These are phyloP conservation scores for Zeugodacus cucurbitae DNA, from an alignment of 1,140 invertebrate species.

Conservation along the genomic window DNA sequence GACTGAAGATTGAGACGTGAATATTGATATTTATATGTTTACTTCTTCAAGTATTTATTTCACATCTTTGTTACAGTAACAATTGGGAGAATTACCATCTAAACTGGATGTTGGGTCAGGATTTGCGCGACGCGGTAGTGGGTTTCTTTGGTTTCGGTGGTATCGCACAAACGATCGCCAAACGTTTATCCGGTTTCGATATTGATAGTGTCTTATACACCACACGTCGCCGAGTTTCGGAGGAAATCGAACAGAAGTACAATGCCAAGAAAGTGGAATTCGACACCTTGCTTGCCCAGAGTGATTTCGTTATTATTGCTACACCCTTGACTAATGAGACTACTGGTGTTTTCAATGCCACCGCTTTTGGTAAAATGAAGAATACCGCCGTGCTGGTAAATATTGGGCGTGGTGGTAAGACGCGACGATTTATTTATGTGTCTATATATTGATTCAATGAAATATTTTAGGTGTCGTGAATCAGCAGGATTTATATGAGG, in stretches of 20 bases:
- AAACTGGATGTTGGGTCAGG: conserved; percentile 88
- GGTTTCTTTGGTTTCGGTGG: conserved; percentile 90
- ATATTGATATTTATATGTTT: conserved; percentile 26
- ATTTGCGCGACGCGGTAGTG: conserved; percentile 81
- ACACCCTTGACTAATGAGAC: conserved; percentile 80
- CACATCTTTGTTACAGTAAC: conserved; percentile 64
- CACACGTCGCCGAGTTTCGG: conserved; percentile 72
- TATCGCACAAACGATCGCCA: conserved; percentile 81
- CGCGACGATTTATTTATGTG: conserved; percentile 74
- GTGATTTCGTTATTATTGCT: conserved; percentile 84
- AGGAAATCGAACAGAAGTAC: conserved; percentile 74
- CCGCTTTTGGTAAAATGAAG: conserved; percentile 87
- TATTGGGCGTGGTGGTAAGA: conserved; percentile 79
- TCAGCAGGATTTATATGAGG: conserved; percentile 82
- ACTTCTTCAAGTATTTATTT: background rate
- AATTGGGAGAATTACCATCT: conserved; percentile 88
- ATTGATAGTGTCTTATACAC: conserved; percentile 79
- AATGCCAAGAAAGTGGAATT: conserved; percentile 79
- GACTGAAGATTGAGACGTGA: conserved; percentile 59
- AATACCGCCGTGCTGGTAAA: conserved; percentile 84
- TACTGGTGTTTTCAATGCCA: conserved; percentile 78
- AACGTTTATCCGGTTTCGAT: conserved; percentile 79
- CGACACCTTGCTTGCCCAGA: conserved; percentile 75
- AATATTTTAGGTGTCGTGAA: conserved; percentile 76
- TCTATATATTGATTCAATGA: conserved; percentile 72